These are phyloP conservation scores for Asobara japonica DNA, from an alignment of 1,140 invertebrate species.

Conservation along the genomic window DNA sequence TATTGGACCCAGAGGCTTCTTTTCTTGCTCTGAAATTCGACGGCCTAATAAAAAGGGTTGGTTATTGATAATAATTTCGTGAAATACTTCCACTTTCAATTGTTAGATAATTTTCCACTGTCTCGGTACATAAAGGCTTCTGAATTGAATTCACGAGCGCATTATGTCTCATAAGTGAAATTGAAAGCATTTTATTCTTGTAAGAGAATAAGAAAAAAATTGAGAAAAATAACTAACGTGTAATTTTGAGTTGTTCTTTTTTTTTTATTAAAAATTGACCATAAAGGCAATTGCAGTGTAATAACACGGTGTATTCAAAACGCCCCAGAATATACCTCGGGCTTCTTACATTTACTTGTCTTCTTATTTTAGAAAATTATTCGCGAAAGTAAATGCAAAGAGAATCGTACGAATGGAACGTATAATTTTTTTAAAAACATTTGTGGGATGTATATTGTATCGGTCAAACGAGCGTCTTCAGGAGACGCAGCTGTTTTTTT, in stretches of 20 bases:
- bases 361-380: constrained; percentile 12
- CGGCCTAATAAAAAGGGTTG: too few species aligned
- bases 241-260: background rate
- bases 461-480: constrained; percentile 5
- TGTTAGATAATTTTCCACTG: background rate
- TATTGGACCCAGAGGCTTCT: too few species aligned
- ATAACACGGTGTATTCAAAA: constrained; percentile 13
- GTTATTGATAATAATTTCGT: background rate
- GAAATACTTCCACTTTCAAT: background rate
- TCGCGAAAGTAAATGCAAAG: background rate
- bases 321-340: background rate
- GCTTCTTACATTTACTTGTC: constrained; percentile 5
- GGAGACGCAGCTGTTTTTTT: constrained; percentile 11
- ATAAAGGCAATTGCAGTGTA: constrained; percentile 11
- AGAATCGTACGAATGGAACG: constrained; percentile 1
- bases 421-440: constrained; percentile 12
- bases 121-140: background rate
- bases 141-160: background rate
- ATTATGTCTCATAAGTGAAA: background rate
- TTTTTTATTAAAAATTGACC: constrained; percentile 10
- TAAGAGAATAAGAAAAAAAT: background rate
- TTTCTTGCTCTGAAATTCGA: too few species aligned
- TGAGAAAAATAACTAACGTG: background rate
- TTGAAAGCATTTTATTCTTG: constrained; percentile 5
- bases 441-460: constrained; percentile 12